Conservation (phyloP, 2,113 vertebrate species). For the Pterocles burchelli region DNA sequence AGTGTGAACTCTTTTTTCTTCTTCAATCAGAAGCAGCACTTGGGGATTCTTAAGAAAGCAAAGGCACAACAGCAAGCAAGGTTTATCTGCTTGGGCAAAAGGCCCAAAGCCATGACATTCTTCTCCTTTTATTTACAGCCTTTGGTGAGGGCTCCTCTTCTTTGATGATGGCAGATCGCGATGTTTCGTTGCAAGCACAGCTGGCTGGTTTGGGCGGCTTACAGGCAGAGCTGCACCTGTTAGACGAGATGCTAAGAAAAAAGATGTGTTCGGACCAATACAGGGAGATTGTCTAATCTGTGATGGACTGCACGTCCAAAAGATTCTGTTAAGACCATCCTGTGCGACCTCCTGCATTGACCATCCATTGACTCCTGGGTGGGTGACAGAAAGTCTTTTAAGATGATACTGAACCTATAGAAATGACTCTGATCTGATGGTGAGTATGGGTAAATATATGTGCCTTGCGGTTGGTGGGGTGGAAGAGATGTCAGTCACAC, state of each 20-base stretch:
- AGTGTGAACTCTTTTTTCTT: neutral
- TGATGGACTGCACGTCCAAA: fast-evolving
- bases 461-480: neutral
- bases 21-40: neutral
- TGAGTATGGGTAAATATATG: neutral
- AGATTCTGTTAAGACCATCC: neutral
- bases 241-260: neutral
- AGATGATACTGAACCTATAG: neutral
- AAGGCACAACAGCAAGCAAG: neutral
- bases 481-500: neutral
- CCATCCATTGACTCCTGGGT: neutral
- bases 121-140: neutral
- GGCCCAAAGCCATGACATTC: neutral
- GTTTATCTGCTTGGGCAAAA: neutral
- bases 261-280: neutral
- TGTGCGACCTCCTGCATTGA: neutral
- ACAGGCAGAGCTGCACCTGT: neutral
- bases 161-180: neutral
- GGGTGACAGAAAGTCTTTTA: neutral
- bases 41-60: neutral
- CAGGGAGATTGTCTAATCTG: neutral
- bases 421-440: neutral
- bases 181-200: neutral
- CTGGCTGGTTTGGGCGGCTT: neutral
- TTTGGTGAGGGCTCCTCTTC: fast-evolving